These are phyloP conservation scores for Oplegnathus fasciatus DNA, from an alignment of 2,113 vertebrate genomes.

Conservation along the genomic window DNA sequence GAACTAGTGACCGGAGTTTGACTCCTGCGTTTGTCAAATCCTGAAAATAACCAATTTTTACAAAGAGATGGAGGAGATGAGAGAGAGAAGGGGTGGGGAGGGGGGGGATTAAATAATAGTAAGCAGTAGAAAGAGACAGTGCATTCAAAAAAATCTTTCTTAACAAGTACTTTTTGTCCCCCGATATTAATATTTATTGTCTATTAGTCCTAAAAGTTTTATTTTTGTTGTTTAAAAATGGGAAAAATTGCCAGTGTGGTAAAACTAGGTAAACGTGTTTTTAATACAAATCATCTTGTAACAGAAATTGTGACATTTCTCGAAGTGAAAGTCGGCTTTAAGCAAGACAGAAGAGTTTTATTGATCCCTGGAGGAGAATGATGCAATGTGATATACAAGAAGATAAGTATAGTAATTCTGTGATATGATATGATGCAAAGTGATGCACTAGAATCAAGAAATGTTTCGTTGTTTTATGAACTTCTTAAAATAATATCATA, in stretches of 20 bases:
- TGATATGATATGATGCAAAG: too few species aligned
- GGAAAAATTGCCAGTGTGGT: not conserved
- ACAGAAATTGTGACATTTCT: not conserved
- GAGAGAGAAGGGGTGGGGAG: not conserved
- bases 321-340: not conserved
- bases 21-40: conserved; percentile 78
- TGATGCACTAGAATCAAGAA: too few species aligned
- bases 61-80: conserved; percentile 35
- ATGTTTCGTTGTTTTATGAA: too few species aligned
- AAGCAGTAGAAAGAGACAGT: not conserved
- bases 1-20: conserved; percentile 81
- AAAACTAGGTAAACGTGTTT: not conserved
- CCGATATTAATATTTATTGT: not conserved
- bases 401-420: too few species aligned
- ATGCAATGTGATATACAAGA: too few species aligned
- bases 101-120: not conserved
- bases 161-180: conserved; percentile 1
- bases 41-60: conserved; percentile 70
- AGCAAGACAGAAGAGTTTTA: not conserved
- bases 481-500: too few species aligned
- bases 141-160: not conserved
- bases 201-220: not conserved
- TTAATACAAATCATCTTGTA: not conserved
- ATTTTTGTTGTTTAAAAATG: not conserved
- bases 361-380: not conserved